Percentiles rank a stretch among this genome's conserved stretches.
phyloP scores from a whole-genome alignment of 2,113 vertebrate genomes.

The Corythornis madagascariensis region DNA sequence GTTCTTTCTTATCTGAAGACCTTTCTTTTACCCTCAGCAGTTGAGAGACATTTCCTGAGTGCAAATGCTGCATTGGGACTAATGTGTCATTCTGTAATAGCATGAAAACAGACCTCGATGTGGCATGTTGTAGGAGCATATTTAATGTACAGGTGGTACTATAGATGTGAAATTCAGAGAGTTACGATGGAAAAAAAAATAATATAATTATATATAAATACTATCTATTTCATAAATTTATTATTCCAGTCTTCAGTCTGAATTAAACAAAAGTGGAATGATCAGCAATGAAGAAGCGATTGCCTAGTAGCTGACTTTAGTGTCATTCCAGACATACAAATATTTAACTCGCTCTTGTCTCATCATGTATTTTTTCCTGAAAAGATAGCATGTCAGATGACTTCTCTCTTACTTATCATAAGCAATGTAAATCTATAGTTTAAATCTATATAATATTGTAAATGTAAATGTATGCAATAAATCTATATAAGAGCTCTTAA shows the following conservation, averaged over 20 bases:
- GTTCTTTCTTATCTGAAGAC: conserved; percentile 60
- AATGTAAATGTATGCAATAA: neutral
- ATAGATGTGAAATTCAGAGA: neutral
- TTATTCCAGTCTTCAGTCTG: neutral
- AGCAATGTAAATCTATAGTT: neutral
- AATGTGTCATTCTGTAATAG: conserved; percentile 19
- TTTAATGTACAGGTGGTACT: neutral
- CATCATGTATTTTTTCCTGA: neutral
- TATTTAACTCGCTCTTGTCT: neutral
- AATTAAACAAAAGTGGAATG: neutral
- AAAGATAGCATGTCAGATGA: neutral
- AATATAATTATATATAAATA: neutral
- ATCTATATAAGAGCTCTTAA: neutral
- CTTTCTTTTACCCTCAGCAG: conserved; percentile 27
- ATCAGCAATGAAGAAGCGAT: neutral
- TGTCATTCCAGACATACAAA: neutral
- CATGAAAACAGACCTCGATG: conserved; percentile 15
- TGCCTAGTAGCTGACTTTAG: neutral
- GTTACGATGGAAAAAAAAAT: neutral
- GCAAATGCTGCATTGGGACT: conserved; percentile 22
- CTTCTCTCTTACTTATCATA: neutral
- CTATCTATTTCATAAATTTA: neutral
- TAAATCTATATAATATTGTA: too few species aligned
- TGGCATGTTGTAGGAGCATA: neutral
- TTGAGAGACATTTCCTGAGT: conserved; percentile 73